A percentile compares a stretch with the other conserved stretches of the same genome.
Conservation (phyloP, 2,888 invertebrate genomes). For the Argyresthia goedartella region DNA sequence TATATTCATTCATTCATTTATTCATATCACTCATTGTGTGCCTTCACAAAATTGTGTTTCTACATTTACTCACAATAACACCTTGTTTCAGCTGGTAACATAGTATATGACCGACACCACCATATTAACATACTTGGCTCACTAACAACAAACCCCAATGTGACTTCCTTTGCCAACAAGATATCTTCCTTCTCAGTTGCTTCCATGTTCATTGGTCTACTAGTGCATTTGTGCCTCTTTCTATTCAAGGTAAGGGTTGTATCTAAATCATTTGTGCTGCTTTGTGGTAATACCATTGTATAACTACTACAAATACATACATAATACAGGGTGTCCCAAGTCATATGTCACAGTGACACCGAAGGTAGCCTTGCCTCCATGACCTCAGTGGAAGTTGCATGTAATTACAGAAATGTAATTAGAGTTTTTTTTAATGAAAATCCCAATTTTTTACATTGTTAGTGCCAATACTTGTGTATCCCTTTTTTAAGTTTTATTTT, state of each 20-base stretch:
- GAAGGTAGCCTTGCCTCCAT: too few species aligned
- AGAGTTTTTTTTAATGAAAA: too few species aligned
- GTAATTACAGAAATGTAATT: too few species aligned
- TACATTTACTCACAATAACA: neutral
- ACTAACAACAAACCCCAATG: slow-evolving; percentile 61
- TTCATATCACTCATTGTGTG: too few species aligned
- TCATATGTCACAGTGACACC: too few species aligned
- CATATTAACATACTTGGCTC: slow-evolving; percentile 66
- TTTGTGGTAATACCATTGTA: neutral
- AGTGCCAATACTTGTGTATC: too few species aligned
- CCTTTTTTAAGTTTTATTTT: neutral
- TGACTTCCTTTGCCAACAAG: slow-evolving; percentile 55
- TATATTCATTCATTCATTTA: too few species aligned
- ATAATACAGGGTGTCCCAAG: too few species aligned
- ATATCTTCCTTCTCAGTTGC: slow-evolving; percentile 55
- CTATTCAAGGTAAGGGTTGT: slow-evolving; percentile 55
- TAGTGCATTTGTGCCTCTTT: slow-evolving; percentile 58
- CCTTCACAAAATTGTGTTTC: too few species aligned
- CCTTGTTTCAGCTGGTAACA: slow-evolving; percentile 65
- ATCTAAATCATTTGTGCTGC: neutral
- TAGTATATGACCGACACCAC: slow-evolving; percentile 74
- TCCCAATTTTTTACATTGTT: too few species aligned
- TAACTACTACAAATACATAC: too few species aligned
- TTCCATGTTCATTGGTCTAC: slow-evolving; percentile 73
- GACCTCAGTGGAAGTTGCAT: too few species aligned